Evolutionary conservation across 2,888 invertebrate genomes (phyloP).

Genomic region (Cephus spinipes): DNA sequence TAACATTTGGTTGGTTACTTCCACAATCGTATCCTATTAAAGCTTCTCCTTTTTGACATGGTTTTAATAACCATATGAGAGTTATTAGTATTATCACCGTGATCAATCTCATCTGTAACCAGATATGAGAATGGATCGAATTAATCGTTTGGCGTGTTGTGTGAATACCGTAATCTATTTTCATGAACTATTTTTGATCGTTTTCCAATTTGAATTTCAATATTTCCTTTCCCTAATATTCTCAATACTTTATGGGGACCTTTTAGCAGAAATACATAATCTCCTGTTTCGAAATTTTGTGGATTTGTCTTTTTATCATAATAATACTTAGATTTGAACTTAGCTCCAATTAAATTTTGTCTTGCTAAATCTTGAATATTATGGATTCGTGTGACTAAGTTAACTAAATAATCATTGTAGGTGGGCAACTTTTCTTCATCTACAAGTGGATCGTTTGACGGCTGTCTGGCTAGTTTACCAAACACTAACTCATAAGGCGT

Average conservation of each 20-base stretch:
- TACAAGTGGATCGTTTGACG: constrained; percentile 9
- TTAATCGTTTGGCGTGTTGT: too few species aligned
- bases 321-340: constrained; percentile 23
- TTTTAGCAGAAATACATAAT: constrained; percentile 23
- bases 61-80: too few species aligned
- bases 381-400: constrained; percentile 19
- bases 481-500: constrained; percentile 28
- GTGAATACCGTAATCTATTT: constrained; percentile 7
- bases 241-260: constrained; percentile 29
- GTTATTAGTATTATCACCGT: too few species aligned
- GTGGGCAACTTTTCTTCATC: constrained; percentile 6
- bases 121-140: not conserved
- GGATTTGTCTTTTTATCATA: constrained; percentile 26
- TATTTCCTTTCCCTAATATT: constrained; percentile 18
- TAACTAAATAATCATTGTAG: constrained; percentile 17
- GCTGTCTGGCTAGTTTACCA: constrained; percentile 22
- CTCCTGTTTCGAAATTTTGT: constrained; percentile 19
- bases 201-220: constrained; percentile 17
- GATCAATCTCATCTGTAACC: too few species aligned
- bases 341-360: constrained; percentile 26
- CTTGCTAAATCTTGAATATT: constrained; percentile 18
- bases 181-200: constrained; percentile 10
- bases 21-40: constrained; percentile 27
- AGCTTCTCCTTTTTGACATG: not conserved
- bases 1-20: constrained; percentile 18